Percentiles rank a stretch among this genome's conserved stretches.
These are phyloP conservation scores for Anguilla obscura DNA, from an alignment of 2,797 vertebrate species.

Conservation along the genomic window DNA sequence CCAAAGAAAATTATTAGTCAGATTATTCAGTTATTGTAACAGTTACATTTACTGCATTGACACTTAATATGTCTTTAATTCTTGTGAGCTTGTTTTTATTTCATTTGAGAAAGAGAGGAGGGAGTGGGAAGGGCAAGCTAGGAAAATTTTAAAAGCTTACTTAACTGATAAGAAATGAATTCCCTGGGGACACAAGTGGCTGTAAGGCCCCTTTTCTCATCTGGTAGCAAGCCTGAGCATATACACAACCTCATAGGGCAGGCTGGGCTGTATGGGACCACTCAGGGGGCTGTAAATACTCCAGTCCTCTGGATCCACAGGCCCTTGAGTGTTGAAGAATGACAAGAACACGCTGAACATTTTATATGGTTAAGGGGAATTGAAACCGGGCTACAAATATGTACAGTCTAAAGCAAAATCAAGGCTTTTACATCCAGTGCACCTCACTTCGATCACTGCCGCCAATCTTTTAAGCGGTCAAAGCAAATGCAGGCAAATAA, in stretches of 20 bases:
- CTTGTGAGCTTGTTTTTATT: background rate
- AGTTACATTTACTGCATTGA: background rate
- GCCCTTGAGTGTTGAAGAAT: background rate
- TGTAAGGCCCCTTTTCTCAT: constrained; percentile 11
- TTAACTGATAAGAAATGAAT: constrained; percentile 13
- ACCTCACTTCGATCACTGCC: constrained; percentile 26
- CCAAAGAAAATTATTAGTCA: background rate
- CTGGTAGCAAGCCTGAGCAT: background rate
- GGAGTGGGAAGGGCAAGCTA: background rate
- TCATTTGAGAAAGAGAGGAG: background rate
- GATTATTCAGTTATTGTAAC: background rate
- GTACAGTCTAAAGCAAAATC: constrained; percentile 24
- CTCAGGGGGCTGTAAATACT: background rate
- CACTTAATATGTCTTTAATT: background rate
- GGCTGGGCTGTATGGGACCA: background rate
- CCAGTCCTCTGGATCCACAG: background rate
- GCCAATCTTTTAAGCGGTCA: constrained; percentile 18
- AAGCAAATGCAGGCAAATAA: background rate
- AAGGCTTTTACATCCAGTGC: background rate
- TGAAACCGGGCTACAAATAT: constrained; percentile 40
- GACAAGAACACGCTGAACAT: constrained; percentile 28
- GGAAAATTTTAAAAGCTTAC: background rate
- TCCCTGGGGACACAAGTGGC: background rate
- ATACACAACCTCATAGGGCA: constrained; percentile 7
- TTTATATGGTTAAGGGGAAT: constrained; percentile 23